A percentile compares a stretch with the other conserved stretches of the same genome.
Conservation (phyloP, 2,797 vertebrate genomes). For the Dendrocincla tyrannina region DNA sequence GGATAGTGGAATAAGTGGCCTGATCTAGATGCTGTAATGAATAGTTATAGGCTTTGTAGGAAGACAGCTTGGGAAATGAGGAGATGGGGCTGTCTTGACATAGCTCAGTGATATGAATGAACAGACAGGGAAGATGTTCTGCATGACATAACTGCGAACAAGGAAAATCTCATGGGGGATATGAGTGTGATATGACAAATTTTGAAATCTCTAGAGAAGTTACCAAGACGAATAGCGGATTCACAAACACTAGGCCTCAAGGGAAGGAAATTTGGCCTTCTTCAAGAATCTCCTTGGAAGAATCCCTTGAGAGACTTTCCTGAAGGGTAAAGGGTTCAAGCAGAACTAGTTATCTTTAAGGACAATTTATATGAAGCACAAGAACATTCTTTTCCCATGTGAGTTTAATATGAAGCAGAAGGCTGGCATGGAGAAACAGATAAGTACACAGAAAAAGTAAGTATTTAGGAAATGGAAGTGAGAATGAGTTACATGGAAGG, state of each 20-base stretch:
- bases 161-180: background rate
- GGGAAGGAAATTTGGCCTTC: background rate
- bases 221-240: background rate
- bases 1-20: background rate
- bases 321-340: background rate
- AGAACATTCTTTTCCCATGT: background rate
- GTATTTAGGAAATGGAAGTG: background rate
- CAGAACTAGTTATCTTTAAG: background rate
- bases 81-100: background rate
- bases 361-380: background rate
- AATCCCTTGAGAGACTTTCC: background rate
- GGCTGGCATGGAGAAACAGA: background rate
- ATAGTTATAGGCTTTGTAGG: background rate
- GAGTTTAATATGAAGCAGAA: background rate
- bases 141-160: background rate
- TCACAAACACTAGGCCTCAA: background rate
- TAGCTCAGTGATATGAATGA: background rate
- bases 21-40: background rate
- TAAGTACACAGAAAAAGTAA: background rate
- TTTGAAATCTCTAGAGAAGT: background rate
- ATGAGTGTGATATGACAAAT: background rate
- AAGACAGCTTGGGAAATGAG: background rate
- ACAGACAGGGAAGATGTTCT: background rate
- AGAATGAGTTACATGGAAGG: background rate
- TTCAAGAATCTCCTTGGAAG: background rate